phyloP scores from a whole-genome alignment of 2,113 vertebrate genomes.

The Sinocyclocheilus grahami region DNA sequence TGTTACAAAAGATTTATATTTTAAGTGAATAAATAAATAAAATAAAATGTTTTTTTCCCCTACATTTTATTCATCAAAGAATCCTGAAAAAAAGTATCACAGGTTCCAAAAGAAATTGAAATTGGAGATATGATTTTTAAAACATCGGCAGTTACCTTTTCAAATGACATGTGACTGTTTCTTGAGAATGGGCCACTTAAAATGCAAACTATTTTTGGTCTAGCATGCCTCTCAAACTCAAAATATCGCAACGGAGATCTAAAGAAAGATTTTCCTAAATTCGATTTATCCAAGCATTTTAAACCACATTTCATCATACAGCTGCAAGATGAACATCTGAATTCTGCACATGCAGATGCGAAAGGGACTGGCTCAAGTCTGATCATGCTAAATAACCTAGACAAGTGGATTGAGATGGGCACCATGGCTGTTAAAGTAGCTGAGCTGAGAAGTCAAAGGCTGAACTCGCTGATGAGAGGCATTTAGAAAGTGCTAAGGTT shows the following conservation, averaged over 20 bases:
- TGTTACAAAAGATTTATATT: too few relatives aligned
- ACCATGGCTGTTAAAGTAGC: neutral
- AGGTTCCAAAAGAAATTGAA: too few relatives aligned
- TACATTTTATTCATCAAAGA: too few relatives aligned
- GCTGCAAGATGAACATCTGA: neutral
- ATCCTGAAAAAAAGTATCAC: too few relatives aligned
- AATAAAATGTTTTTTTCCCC: too few relatives aligned
- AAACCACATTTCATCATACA: neutral
- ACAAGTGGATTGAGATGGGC: neutral
- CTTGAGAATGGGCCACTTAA: neutral
- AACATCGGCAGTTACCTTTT: neutral
- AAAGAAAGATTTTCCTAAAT: neutral
- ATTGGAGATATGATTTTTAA: neutral
- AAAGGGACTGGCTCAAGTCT: neutral
- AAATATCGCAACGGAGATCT: neutral
- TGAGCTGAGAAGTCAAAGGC: neutral
- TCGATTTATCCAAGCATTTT: conserved; percentile 2
- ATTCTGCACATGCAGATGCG: neutral
- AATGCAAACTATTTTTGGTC: neutral
- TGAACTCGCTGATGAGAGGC: neutral
- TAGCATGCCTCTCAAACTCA: neutral
- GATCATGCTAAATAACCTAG: neutral
- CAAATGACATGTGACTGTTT: neutral
- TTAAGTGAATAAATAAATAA: too few relatives aligned
- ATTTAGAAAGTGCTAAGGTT: neutral